Base-by-base conservation (phyloP, 2,113 vertebrate genomes). In the Cranoglanis bouderius region DNA sequence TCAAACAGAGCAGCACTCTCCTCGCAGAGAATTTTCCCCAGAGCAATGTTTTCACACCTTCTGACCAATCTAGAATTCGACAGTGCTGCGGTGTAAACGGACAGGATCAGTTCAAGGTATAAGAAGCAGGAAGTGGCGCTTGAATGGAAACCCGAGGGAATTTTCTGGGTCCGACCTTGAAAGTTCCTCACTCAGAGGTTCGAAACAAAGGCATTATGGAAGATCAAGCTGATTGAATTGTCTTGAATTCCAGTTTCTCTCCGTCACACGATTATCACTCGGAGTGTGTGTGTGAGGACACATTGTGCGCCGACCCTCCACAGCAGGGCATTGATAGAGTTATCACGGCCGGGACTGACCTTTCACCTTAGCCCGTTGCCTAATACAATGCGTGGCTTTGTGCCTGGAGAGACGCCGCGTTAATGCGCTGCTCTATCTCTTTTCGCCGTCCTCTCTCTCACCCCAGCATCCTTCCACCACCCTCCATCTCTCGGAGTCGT, bases 261-360 rank as follows among this genome's bases (percentile, higher is more conserved):
- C 77, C 21, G 5, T 91, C 88, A 82, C 57, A 88, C 51, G 88
- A 85, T 90, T 86, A 80, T 80, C 92, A 89, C 90, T 88, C 65
- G 49, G 87, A 90, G 67, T 81, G 85, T 65, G 85, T 65, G 57
- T 90, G 92, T 93, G 90, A 93, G 90, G 93, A 13, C 87, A 77
- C 92, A 95, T 95, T 96, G 94, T 95, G 82, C 35, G 51, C 74
- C 87, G 81, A 86, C 85, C 85, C 91, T 89, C 85, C 40, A 46
- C 84, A 84, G 77, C 57, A 70, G 46, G 70, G 87, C 91, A 92
- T 91, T 90, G 92, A 91, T 89, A 89, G 93, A 89, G 93, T 92
- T 93, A 90, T 91, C 87, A 90, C 63, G 74, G 87, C 88, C 88
- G 88, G 82, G 85, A 53, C n/a, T 94, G 94, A 94, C 94, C 94